Percentiles rank a stretch among this genome's conserved stretches.
Conservation (phyloP, 30 jellyfish, hydroid and myxozoan genomes). For the Mastigias papua region DNA sequence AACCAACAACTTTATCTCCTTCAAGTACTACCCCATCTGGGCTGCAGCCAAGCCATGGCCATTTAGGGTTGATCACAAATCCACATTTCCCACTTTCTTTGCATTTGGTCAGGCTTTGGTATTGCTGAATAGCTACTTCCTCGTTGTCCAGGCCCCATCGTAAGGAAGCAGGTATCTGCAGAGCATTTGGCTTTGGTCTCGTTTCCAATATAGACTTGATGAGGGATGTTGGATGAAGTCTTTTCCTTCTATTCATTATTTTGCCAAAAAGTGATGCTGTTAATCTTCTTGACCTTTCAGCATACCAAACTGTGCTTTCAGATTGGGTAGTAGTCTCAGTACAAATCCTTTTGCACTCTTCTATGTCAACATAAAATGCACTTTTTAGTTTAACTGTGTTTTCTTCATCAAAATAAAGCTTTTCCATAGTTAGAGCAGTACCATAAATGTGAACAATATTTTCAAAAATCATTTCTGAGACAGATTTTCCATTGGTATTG, state of each 20-base stretch:
- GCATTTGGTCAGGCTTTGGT: neutral
- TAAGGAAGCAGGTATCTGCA: slow-evolving; percentile 1
- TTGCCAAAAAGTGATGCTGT: slow-evolving; percentile 27
- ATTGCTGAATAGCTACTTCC: neutral
- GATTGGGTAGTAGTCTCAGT: neutral
- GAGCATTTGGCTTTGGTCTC: neutral
- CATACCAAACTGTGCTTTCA: neutral
- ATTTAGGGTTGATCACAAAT: neutral
- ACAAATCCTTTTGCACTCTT: neutral
- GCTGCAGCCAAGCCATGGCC: slow-evolving; percentile 67
- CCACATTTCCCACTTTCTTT: neutral
- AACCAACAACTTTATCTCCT: slow-evolving; percentile 1
- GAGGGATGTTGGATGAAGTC: neutral
- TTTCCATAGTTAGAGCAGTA: neutral
- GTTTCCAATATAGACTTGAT: neutral
- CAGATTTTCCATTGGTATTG: neutral
- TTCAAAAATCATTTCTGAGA: neutral
- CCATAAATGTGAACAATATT: neutral
- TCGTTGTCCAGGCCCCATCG: slow-evolving; percentile 20
- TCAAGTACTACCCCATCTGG: slow-evolving; percentile 36
- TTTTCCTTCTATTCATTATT: neutral
- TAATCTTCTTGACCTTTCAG: slow-evolving; percentile 3
- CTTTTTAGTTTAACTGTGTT: neutral
- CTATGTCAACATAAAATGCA: neutral
- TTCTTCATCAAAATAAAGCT: neutral